Conservation (phyloP, 2,113 vertebrate species). For the Prunella himalayana region DNA sequence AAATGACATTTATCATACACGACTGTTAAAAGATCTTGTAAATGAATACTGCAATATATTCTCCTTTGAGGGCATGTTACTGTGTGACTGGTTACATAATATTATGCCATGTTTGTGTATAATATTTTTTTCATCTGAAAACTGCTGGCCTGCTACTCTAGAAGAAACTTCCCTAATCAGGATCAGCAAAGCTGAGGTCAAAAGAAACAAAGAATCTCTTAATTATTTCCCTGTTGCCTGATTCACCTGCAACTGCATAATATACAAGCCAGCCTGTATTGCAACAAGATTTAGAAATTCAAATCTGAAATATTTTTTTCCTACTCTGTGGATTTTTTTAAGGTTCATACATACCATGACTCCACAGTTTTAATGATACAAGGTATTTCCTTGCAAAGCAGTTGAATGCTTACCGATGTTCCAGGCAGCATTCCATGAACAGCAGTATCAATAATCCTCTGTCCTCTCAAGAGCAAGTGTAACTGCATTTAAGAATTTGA, state of each 20-base stretch:
- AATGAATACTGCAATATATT: not conserved
- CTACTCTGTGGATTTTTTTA: not conserved
- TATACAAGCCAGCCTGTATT: not conserved
- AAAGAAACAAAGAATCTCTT: not conserved
- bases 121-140: not conserved
- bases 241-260: not conserved
- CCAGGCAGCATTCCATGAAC: not conserved
- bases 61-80: not conserved
- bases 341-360: not conserved
- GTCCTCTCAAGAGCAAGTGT: not conserved
- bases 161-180: not conserved
- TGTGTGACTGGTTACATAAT: not conserved
- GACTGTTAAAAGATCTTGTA: slow-evolving; percentile 21
- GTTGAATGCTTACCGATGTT: not conserved
- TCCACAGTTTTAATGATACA: not conserved
- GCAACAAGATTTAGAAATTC: not conserved
- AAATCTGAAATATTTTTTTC: not conserved
- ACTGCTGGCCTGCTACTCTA: not conserved
- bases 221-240: not conserved
- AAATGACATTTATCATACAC: slow-evolving; percentile 21
- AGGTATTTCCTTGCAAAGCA: not conserved
- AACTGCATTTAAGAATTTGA: not conserved
- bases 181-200: not conserved
- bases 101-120: not conserved
- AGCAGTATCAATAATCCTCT: not conserved